Percentiles rank a stretch among this genome's conserved stretches.
Evolutionary conservation across 2,888 invertebrate genomes (phyloP).

Genomic region (Lycophotia porphyrea): DNA sequence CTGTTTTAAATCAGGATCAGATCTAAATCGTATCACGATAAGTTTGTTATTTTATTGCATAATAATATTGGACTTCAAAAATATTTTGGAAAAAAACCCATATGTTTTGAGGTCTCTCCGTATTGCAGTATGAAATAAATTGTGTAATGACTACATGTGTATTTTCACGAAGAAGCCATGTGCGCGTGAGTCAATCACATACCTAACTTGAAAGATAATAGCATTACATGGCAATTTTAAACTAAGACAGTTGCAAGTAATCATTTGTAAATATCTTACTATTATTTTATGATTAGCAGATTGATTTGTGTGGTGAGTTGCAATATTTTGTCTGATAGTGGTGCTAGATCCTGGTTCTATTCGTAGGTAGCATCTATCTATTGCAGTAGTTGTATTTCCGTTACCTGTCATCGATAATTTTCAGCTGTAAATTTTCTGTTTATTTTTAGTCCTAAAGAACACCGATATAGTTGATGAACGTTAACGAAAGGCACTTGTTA

Average conservation of each 20-base stretch:
- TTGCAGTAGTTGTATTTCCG: constrained; percentile 1
- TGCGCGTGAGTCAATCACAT: constrained; percentile 47
- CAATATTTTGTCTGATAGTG: constrained; percentile 24
- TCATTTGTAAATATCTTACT: constrained; percentile 9
- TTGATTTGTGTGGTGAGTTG: constrained; percentile 21
- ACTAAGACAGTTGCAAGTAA: constrained; percentile 32
- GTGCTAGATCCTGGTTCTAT: constrained; percentile 9
- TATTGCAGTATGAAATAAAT: constrained; percentile 12
- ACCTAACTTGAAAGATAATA: constrained; percentile 37
- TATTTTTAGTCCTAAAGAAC: neutral
- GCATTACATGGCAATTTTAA: constrained; percentile 42
- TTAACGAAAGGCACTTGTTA: too few relatives aligned
- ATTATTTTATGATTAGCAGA: constrained; percentile 20
- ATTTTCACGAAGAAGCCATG: constrained; percentile 28
- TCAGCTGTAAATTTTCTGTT: neutral
- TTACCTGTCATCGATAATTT: neutral
- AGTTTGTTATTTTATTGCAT: neutral
- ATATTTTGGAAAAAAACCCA: too few relatives aligned
- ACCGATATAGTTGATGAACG: neutral
- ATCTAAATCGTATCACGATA: neutral
- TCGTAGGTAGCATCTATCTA: neutral
- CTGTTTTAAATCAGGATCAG: neutral
- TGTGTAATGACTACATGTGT: constrained; percentile 12
- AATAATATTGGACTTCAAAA: neutral
- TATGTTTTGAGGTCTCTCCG: neutral